Percentiles rank a stretch among this genome's conserved stretches.
Conservation (phyloP, 2,888 invertebrate species). For the Phaonia tiefii region DNA sequence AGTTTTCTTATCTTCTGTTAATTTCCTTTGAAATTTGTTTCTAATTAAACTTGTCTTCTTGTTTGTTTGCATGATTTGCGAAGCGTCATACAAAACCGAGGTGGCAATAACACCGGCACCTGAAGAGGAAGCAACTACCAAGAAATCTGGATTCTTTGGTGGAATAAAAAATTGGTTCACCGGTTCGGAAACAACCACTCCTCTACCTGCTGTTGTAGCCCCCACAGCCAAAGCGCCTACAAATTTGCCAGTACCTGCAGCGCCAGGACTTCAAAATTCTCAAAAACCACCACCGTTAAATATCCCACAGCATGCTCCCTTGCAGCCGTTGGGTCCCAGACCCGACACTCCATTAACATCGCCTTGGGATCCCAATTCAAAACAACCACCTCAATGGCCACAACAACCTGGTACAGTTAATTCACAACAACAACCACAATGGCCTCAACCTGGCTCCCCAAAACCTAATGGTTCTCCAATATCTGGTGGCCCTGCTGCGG, state of each 20-base stretch:
- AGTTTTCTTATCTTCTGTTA: constrained; percentile 46
- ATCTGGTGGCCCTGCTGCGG: constrained; percentile 11
- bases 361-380: constrained; percentile 72
- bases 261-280: constrained; percentile 7
- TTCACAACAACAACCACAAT: constrained; percentile 29
- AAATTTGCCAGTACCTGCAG: constrained; percentile 15
- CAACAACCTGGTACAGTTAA: background rate
- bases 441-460: constrained; percentile 43
- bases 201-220: constrained; percentile 51
- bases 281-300: constrained; percentile 74
- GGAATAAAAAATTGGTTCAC: constrained; percentile 77
- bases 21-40: constrained; percentile 15
- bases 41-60: background rate
- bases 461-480: constrained; percentile 18
- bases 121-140: constrained; percentile 72
- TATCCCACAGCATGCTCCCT: constrained; percentile 74
- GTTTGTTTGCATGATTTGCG: background rate
- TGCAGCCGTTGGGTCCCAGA: constrained; percentile 76
- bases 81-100: constrained; percentile 74
- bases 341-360: constrained; percentile 77
- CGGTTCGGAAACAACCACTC: constrained; percentile 69
- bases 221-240: constrained; percentile 59
- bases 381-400: constrained; percentile 72
- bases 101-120: constrained; percentile 76
- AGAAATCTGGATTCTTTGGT: constrained; percentile 75